phyloP scores from a whole-genome alignment of 1,140 invertebrate genomes.

The Conus betulinus region DNA sequence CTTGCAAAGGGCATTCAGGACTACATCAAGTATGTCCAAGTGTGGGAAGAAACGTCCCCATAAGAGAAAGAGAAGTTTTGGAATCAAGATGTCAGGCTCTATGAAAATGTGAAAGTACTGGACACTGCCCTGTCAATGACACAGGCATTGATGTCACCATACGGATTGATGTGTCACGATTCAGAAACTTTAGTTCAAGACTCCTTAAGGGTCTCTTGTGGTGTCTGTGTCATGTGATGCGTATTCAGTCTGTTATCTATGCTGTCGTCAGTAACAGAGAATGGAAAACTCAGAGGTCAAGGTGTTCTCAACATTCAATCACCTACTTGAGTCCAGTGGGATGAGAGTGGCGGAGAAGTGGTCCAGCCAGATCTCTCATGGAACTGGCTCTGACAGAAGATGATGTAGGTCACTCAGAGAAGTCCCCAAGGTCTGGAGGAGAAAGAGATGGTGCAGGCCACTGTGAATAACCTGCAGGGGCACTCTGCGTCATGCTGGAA shows the following conservation, averaged over 20 bases:
- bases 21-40: conserved; percentile 18
- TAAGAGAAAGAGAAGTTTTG: conserved; percentile 24
- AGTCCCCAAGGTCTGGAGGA: neutral
- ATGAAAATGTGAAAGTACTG: conserved; percentile 57
- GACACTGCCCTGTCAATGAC: conserved; percentile 36
- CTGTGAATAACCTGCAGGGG: neutral
- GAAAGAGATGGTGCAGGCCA: neutral
- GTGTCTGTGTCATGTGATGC: conserved; percentile 83
- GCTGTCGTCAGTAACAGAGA: conserved; percentile 82
- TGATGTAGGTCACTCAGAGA: neutral
- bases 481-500: conserved; percentile 69
- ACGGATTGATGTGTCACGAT: conserved; percentile 60
- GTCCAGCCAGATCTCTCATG: neutral
- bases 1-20: conserved; percentile 66
- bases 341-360: neutral
- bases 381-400: neutral
- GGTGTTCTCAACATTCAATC: conserved; percentile 19
- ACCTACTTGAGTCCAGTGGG: conserved; percentile 74
- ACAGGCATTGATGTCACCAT: conserved; percentile 56
- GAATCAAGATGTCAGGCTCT: conserved; percentile 51
- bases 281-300: conserved; percentile 55
- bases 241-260: conserved; percentile 82
- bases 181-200: conserved; percentile 75
- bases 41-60: neutral
- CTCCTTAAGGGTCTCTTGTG: conserved; percentile 84